Base-by-base conservation (phyloP, 2,797 vertebrate species). In the Anas acuta region DNA sequence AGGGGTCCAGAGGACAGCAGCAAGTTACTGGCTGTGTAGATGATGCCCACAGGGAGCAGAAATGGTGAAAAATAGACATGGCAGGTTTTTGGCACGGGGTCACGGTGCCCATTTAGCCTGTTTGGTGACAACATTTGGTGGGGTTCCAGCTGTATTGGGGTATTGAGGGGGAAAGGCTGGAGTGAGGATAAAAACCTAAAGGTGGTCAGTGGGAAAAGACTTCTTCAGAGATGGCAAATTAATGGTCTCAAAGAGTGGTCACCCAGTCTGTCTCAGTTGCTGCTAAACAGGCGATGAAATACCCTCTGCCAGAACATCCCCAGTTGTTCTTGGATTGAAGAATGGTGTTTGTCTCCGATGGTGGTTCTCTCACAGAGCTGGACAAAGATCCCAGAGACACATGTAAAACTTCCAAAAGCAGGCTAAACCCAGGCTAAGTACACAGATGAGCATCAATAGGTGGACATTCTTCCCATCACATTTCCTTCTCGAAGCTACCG, bases 51-150 rank as follows among this genome's bases (percentile, higher is more conserved):
- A 90, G 85, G 87, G 77, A 95, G 53, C 61, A 91, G 64, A 79
- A 93, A 84, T 45, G 57, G 70, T 0, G 0, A 78, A 73, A 57
- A 54, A 84, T 64, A 87, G 28, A 91, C 72, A 41, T 56, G 78
- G 96, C 88, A 92, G 80, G 43, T 41, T 93, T 91, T 82, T 92
- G 93, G 91, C 83, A 81, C 47, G 5, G n/a, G 76, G 60, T 66
- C 73, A 60, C 1, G 0, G 49, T 2, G 1, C 67, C 71, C 60
- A 76, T 71, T 91, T 67, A 93, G 66, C 39, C 84, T 64, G 79
- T 53, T 94, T 41, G 86, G 87, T 86, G 85, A 87, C 76, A 84
- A 71, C 49, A 84, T 22, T 39, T 39, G 39, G 56, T 78, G 72
- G 3, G 0, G 73, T 92, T 90, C 83, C 89, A 90, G 87, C 69